Evolutionary conservation across 2,797 vertebrate genomes (phyloP).

Genomic region (Mus spretus): DNA sequence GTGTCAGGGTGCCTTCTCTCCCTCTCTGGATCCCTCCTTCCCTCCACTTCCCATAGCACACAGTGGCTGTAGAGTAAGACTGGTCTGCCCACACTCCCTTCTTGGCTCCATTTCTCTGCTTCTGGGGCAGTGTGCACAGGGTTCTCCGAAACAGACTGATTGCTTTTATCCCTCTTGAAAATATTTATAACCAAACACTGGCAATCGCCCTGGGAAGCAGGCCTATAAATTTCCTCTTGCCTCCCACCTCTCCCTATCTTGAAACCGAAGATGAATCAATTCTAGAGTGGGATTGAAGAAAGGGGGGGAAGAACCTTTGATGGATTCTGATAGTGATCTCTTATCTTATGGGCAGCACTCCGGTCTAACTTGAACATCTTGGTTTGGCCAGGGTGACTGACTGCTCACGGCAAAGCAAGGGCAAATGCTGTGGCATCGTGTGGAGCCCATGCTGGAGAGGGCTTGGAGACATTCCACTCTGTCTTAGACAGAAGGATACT

Average conservation of each 20-base stretch:
- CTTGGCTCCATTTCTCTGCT: slow-evolving; percentile 14
- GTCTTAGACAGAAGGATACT: neutral
- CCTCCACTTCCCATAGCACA: slow-evolving; percentile 52
- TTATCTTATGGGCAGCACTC: slow-evolving; percentile 81
- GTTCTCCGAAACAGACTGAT: slow-evolving; percentile 54
- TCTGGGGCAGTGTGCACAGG: neutral
- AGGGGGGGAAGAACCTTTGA: slow-evolving; percentile 55
- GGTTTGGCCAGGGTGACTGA: slow-evolving; percentile 73
- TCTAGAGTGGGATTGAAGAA: slow-evolving; percentile 37
- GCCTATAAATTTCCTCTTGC: slow-evolving; percentile 74
- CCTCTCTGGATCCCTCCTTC: rapidly evolving
- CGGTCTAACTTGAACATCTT: slow-evolving; percentile 60
- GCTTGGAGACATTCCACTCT: neutral
- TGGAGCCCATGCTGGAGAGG: neutral
- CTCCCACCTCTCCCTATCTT: slow-evolving; percentile 63
- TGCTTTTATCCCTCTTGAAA: slow-evolving; percentile 76
- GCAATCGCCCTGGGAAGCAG: slow-evolving; percentile 63
- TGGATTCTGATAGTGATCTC: slow-evolving; percentile 56
- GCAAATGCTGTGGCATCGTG: slow-evolving; percentile 31
- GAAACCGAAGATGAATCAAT: slow-evolving; percentile 79
- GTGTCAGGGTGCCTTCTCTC: neutral
- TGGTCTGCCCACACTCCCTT: slow-evolving; percentile 31
- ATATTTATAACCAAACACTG: slow-evolving; percentile 77
- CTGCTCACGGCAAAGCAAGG: slow-evolving; percentile 56
- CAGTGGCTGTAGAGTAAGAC: neutral